Base-by-base conservation (phyloP, 2,888 invertebrate species). In the Cremastinae sp. region DNA sequence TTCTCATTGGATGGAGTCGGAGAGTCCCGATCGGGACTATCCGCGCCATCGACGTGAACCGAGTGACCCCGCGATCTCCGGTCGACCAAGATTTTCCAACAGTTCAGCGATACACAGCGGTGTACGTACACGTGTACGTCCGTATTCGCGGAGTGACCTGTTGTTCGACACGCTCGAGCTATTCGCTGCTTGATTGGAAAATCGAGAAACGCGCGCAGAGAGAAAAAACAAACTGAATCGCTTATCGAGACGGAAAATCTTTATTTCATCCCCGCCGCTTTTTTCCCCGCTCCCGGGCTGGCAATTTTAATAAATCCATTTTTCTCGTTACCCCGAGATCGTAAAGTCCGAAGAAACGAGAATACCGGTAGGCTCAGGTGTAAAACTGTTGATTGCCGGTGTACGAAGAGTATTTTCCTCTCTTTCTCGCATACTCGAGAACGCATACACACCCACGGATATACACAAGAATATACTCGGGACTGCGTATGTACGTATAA, bases 301-400 rank as follows among this genome's bases (percentile, higher is more conserved):
- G 4, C 16, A n/a, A 16, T 34, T 45, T 10, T 45, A 12, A 45
- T 45, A 45, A 45, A 12, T 12, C 45, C 4, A 45, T 45, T 22
- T 59, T 56, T 51, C 18, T 22, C 43, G 43, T 12, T 43, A 12
- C 28, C 5, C 28, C 10, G 7, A 18, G 10, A 14, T 59, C 45
- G 22, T 28, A 0, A 4, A 41, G 34, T 45, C 43, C 3, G 12
- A 16, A 43, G 36, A 45, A 43, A 61, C n/a, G 51, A 61, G 20
- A 3, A 65, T 47, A 58, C 20, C 58, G 22, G 43, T 58, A n/a
- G 83, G 84, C 85, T 86, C 86, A 86, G 88, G 88, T 87, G 88
- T 87, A 87, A 88, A 88, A 87, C 85, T 84, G 88, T 87, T 87
- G 87, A 88, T 88, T 88, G 87, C 87, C 81, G 84, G 80, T 81